Base-by-base conservation (phyloP, 2,888 invertebrate species). In the Anthrax anthrax region DNA sequence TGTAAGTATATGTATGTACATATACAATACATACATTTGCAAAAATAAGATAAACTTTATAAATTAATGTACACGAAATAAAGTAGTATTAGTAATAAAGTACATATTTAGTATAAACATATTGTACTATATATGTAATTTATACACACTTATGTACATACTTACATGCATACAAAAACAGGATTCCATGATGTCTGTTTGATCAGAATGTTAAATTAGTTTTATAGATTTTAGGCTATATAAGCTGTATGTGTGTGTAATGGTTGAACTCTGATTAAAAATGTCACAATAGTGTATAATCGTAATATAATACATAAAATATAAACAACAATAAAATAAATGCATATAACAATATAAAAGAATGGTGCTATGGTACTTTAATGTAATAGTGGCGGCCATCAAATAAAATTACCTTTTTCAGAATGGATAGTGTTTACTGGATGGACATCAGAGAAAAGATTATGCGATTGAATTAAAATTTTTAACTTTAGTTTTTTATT, bases 391-490 rank as follows among this genome's bases (percentile, higher is more conserved):
- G 39, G 19, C 40, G 18, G 16, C 34, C 18, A 18, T 36, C 42
- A n/a, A n/a, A n/a, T 23, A 18, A 32, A 32, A 32, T 32, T 32
- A 32, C 29, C 29, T 32, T 32, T 32, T 32, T 32, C 6, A 32
- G 29, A 32, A 32, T 32, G 29, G 12, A 32, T 32, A 32, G 6
- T 32, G 29, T 32, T 32, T 32, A 32, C 29, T 32, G 29, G 6
- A 32, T 12, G 23, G 13, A 32, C 29, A 32, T 12, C 29, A 12
- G 14, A 32, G 13, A 18, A 40, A 45, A 44, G 36, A 45, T 46
- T 50, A 48, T 50, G 46, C 48, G 50, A 50, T 50, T 50, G 46
- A 50, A 50, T 50, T 50, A 50, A 50, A 50, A 48, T 50, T 50
- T 41, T 43, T 50, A 32, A 39, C 38, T 37, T 48, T 40, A 45